Evolutionary conservation across 2,888 invertebrate genomes (phyloP).

Genomic region (Tinea trinotella): DNA sequence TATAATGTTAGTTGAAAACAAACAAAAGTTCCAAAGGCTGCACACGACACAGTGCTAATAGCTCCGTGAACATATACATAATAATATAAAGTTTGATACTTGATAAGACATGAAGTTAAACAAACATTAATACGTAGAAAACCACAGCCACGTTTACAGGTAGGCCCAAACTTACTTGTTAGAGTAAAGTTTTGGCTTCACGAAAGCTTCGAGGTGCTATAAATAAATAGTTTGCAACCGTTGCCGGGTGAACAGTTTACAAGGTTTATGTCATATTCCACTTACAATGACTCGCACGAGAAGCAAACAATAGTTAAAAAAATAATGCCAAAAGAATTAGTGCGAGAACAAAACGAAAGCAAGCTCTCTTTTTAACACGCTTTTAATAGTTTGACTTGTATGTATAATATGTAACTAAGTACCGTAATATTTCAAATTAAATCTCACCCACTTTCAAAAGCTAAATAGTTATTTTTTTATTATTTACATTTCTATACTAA

Average conservation of each 20-base stretch:
- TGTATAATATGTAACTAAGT: too few relatives aligned
- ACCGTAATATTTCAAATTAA: too few relatives aligned
- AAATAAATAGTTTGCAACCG: constrained; percentile 10
- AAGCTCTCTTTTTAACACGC: too few relatives aligned
- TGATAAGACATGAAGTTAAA: constrained; percentile 9
- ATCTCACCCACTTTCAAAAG: too few relatives aligned
- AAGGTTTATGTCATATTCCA: not conserved
- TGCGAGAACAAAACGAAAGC: too few relatives aligned
- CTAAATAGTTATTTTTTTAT: too few relatives aligned
- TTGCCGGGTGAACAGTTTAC: not conserved
- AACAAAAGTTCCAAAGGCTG: not conserved
- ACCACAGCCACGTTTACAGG: not conserved
- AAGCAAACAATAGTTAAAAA: too few relatives aligned
- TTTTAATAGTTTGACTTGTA: too few relatives aligned
- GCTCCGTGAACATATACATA: not conserved
- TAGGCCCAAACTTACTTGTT: constrained; percentile 5
- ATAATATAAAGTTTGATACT: not conserved
- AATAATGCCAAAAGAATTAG: too few relatives aligned
- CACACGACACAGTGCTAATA: not conserved
- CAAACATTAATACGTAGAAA: constrained; percentile 2
- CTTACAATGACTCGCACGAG: not conserved
- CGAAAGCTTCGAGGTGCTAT: constrained; percentile 11
- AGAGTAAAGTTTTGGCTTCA: not conserved
- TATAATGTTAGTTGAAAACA: not conserved
- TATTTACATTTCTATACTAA: too few relatives aligned